Evolutionary conservation across 2,113 vertebrate species (phyloP), one percentile per base, ranked within the genome.

Genomic region (Nerophis lumbriciformis): DNA sequence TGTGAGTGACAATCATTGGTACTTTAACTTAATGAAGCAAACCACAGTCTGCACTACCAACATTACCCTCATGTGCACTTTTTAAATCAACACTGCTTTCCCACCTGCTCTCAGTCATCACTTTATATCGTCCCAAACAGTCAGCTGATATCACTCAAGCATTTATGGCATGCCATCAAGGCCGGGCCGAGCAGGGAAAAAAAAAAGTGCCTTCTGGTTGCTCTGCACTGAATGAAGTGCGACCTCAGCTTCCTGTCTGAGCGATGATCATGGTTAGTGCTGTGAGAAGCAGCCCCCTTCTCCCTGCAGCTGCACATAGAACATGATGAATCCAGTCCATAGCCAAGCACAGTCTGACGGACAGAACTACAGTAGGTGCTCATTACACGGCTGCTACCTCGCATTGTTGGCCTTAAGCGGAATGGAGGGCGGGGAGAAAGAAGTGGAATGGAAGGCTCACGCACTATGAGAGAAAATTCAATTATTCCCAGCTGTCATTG

Each of bases 241-340:
- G 42, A 12, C 61, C 47, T 13, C 12, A 19, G 55, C 62, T 70
- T 76, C 59, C 51, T 59, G 53, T 70, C 63, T 3, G 13, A 72
- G 50, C 48, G 60, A 21, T 65, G 48, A 67, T 66, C 19, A 21
- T 56, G 53, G 19, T 48, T 37, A 76, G 69, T 47, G 11, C 0
- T 7, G 42, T 42, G 69, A 72, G 66, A 63, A 47, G 44, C 60
- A 50, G 72, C 53, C 48, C 55, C 49, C 19, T 69, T 66, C 63
- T 66, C 63, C 67, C 69, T 36, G 76, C 45, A 14, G 60, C 59
- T 63, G 60, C 19, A 36, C 42, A n/a, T 39, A 62, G n/a, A 62
- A 62, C 19, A 62, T 76, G 62, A 77, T 65, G 44, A 69, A 70
- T 61, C 16, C 69, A 71, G 76, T 83, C 81, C 83, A 42, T 63